phyloP scores from a whole-genome alignment of 1,140 invertebrate genomes.

The Pseudomyrmex cubaensis region DNA sequence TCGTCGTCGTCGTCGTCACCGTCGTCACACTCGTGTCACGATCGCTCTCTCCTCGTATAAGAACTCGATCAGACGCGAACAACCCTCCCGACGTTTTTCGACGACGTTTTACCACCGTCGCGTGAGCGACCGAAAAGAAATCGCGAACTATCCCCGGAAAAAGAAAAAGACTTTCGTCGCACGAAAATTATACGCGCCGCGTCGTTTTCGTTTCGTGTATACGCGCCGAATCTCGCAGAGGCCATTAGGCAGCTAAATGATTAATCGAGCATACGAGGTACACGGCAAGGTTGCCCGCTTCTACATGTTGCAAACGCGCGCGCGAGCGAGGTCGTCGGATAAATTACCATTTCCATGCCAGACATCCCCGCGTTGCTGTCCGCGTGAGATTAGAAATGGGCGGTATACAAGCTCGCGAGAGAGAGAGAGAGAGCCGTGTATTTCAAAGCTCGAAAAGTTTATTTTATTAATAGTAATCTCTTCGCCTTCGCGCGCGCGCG shows the following conservation, averaged over 20 bases:
- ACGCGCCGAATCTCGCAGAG: conserved; percentile 54
- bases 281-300: conserved; percentile 54
- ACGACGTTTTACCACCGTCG: background rate
- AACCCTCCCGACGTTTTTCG: background rate
- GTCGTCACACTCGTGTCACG: background rate
- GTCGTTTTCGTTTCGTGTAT: background rate
- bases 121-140: conserved; percentile 34
- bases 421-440: background rate
- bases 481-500: background rate
- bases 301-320: conserved; percentile 47
- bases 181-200: conserved; percentile 22
- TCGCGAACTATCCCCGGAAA: conserved; percentile 20
- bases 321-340: conserved; percentile 35
- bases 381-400: conserved; percentile 52
- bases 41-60: conserved; percentile 21
- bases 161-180: background rate
- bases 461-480: conserved; percentile 53
- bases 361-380: conserved; percentile 46
- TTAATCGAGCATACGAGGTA: conserved; percentile 62
- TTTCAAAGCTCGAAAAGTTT: conserved; percentile 18
- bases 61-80: conserved; percentile 64
- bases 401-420: conserved; percentile 3
- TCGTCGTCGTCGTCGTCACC: conserved; percentile 45
- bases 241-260: conserved; percentile 69
- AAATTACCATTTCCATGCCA: conserved; percentile 55